Evolutionary conservation across 2,797 vertebrate genomes (phyloP), one percentile per base, ranked within the genome.

Genomic region (Diglossa cyanea): DNA sequence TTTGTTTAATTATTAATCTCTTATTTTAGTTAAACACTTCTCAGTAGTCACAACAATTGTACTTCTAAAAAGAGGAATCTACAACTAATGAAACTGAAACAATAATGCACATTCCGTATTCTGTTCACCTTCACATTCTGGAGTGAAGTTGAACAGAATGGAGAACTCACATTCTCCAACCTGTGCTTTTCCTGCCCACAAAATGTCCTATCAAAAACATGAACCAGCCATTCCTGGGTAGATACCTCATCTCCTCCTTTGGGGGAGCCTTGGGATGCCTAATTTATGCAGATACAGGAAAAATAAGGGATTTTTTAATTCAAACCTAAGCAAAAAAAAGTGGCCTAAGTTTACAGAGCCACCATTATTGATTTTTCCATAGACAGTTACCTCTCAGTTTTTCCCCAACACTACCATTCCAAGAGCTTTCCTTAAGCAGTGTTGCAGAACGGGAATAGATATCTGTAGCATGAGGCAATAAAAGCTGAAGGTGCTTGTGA

Each of bases 401-500:
- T 95, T 99, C 99, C 35, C 98, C 98, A 79, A 99, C 98, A 53
- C 98, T 99, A 60, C 99, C 99, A 70, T 99, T 99, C 98, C 99
- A 99, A 71, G 99, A 99, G 92, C 99, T 99, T 95, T 99, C 99
- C 90, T 98, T 98, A 21, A 99, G 98, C 90, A 99, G 96, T 1
- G 98, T 97, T 44, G 99, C 98, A 13, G 99, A 99, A 90, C 99
- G 99, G 67, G 98, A 98, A 96, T 98, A 99, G 96, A 99, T 99
- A 63, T 99, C 99, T 14, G 99, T 99, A 86, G 99, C 99, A 33
- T 99, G 99, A 81, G 99, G 99, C 96, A 99, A 96, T 61, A 99
- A 98, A 39, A 99, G 99, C 96, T 99, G 99, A 61, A 99, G 98
- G 85, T 99, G 99, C 86, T 99, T 99, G 98, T 99, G 99, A 54